Evolutionary conservation across 2,888 invertebrate species (phyloP).

Genomic region (Falcaria lacertinaria): DNA sequence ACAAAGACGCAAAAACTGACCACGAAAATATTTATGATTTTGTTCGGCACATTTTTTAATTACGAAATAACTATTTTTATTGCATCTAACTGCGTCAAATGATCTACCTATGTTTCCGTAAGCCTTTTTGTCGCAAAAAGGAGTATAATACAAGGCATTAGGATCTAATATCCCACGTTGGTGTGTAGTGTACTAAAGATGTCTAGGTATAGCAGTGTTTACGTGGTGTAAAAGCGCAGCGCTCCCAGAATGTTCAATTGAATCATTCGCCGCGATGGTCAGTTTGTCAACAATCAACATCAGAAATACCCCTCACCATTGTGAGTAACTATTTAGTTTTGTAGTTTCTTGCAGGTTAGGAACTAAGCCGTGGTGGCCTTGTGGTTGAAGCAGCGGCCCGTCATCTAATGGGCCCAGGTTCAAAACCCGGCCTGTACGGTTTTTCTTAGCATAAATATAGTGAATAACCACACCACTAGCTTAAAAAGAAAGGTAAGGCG

Average conservation of each 20-base stretch:
- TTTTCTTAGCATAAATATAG: too few relatives aligned
- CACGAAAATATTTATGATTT: too few relatives aligned
- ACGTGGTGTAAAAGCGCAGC: slow-evolving; percentile 13
- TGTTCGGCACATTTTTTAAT: neutral
- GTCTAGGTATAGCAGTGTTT: slow-evolving; percentile 15
- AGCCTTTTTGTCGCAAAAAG: neutral
- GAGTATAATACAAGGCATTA: neutral
- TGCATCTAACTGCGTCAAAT: neutral
- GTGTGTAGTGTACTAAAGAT: neutral
- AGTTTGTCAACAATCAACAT: slow-evolving; percentile 40
- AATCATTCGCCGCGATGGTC: slow-evolving; percentile 26
- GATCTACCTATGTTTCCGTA: neutral
- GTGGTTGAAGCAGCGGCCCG: too few relatives aligned
- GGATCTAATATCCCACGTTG: neutral
- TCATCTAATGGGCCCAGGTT: too few relatives aligned
- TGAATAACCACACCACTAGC: too few relatives aligned
- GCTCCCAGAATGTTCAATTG: slow-evolving; percentile 18
- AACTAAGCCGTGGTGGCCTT: too few relatives aligned
- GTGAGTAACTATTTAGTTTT: too few relatives aligned
- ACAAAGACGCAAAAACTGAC: too few relatives aligned
- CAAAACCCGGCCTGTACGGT: too few relatives aligned
- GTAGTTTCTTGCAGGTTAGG: too few relatives aligned
- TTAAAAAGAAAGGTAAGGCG: too few relatives aligned
- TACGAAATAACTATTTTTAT: neutral
- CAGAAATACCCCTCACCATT: slow-evolving; percentile 30